These are phyloP conservation scores for Calephelis virginiensis DNA, from an alignment of 1,140 invertebrate genomes.

Conservation along the genomic window DNA sequence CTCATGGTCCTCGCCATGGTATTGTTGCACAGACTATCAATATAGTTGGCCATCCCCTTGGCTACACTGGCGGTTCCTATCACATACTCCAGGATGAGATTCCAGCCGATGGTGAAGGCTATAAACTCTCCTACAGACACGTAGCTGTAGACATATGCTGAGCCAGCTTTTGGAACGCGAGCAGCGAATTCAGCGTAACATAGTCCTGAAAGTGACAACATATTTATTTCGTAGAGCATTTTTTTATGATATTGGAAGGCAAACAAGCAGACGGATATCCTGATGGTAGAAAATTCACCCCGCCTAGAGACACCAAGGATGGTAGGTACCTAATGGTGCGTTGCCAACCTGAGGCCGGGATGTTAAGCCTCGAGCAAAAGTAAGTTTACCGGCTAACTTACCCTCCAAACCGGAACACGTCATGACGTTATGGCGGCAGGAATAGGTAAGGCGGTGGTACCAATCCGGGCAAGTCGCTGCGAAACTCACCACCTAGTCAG, in stretches of 20 bases:
- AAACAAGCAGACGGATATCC: too few species aligned
- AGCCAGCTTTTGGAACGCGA: constrained; percentile 90
- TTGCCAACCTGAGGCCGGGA: too few species aligned
- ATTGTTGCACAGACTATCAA: constrained; percentile 89
- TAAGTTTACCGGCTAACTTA: too few species aligned
- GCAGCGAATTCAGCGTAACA: constrained; percentile 94
- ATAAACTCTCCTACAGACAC: constrained; percentile 91
- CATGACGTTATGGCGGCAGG: too few species aligned
- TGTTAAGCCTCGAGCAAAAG: too few species aligned
- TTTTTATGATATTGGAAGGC: not conserved
- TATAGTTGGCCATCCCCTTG: constrained; percentile 92
- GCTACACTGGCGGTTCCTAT: constrained; percentile 92
- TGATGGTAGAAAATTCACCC: too few species aligned
- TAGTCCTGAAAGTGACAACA: constrained; percentile 79
- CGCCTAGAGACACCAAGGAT: too few species aligned
- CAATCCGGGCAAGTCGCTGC: too few species aligned
- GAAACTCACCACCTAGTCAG: too few species aligned
- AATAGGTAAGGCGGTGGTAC: too few species aligned
- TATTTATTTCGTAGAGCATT: not conserved
- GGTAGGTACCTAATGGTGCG: too few species aligned
- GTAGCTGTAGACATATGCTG: constrained; percentile 94
- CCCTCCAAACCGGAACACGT: too few species aligned
- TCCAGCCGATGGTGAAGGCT: constrained; percentile 92
- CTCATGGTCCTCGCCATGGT: constrained; percentile 85
- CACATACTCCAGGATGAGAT: constrained; percentile 93